Base-by-base conservation (phyloP, 1,140 invertebrate genomes). In the Chrysopa pallens region DNA sequence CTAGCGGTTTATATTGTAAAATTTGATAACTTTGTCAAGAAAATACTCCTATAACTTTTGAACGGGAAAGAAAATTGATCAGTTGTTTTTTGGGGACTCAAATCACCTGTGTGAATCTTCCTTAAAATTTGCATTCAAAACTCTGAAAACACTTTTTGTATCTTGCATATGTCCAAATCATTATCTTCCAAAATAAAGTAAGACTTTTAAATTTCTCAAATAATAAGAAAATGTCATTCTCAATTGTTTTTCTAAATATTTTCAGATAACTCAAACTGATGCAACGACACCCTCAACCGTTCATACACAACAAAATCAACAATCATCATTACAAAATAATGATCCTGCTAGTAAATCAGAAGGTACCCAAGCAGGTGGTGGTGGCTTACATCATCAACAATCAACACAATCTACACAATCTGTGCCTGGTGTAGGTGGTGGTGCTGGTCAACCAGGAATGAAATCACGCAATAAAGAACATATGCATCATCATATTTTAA, bases 321-420 rank as follows among this genome's bases (percentile, higher is more conserved):
- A 60, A 40, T 45, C 52, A 29, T 43, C 49, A 35, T 23, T 23
- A 23, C 60, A 63, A 50, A 55, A 60, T 41, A 56, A 57, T 29
- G 67, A 69, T 55, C 59, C 61, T 47, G 53, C 68, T 17, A 61
- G 73, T 2, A 84, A 84, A 60, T 84, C 78, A 5, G 82, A 86
- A 63, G 80, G 81, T 5, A 82, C 80, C 0, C 83, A 86, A 58
- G 81, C 78, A 1, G 80, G 81, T 14, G 80, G 80, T 3, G 77
- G 78, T 0, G n/a, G n/a, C 6, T 12, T 33, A 11, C 58, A 82
- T 15, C 61, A 64, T 46, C 58, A 61, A 42, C 54, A 47, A 29
- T 61, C 58, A 17, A 65, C 56, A 45, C 53, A 58, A 12, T 64
- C 68, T 36, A 56, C 54, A 17, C 75, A 74, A 51, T 69, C 67